phyloP scores from a whole-genome alignment of 2,888 invertebrate species.

The Melitaea athalia region DNA sequence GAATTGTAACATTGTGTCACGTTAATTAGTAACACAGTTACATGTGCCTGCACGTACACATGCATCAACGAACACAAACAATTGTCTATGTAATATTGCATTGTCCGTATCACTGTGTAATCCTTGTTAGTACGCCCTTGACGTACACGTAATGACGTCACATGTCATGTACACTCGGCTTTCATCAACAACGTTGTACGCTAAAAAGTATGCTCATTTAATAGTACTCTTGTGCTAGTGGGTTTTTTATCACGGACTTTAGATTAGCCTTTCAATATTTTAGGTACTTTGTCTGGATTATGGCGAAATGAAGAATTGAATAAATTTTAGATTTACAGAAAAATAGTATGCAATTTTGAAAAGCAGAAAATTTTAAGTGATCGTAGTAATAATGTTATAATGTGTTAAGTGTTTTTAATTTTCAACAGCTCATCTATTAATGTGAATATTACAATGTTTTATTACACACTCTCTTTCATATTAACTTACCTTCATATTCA shows the following conservation, averaged over 20 bases:
- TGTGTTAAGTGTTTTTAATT: too few relatives aligned
- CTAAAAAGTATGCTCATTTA: conserved; percentile 5
- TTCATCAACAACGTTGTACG: conserved; percentile 9
- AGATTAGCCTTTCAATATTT: too few relatives aligned
- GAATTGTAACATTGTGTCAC: not conserved
- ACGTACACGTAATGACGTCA: conserved; percentile 36
- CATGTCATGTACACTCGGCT: conserved; percentile 26
- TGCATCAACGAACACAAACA: conserved; percentile 13
- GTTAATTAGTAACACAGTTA: not conserved
- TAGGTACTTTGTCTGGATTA: too few relatives aligned
- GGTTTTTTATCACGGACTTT: not conserved
- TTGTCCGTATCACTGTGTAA: conserved; percentile 22
- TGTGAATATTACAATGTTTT: too few relatives aligned
- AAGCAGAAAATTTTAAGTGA: too few relatives aligned
- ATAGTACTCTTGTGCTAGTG: not conserved
- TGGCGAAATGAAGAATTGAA: too few relatives aligned
- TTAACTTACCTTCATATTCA: too few relatives aligned
- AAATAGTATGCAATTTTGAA: too few relatives aligned
- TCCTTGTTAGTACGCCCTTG: conserved; percentile 33
- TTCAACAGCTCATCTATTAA: too few relatives aligned
- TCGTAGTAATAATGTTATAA: too few relatives aligned
- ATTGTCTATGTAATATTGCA: conserved; percentile 17
- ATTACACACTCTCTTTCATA: too few relatives aligned
- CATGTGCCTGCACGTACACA: not conserved
- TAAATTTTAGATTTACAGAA: too few relatives aligned